Evolutionary conservation across 1,140 invertebrate genomes (phyloP).

Genomic region (Saccostrea cuccullata): DNA sequence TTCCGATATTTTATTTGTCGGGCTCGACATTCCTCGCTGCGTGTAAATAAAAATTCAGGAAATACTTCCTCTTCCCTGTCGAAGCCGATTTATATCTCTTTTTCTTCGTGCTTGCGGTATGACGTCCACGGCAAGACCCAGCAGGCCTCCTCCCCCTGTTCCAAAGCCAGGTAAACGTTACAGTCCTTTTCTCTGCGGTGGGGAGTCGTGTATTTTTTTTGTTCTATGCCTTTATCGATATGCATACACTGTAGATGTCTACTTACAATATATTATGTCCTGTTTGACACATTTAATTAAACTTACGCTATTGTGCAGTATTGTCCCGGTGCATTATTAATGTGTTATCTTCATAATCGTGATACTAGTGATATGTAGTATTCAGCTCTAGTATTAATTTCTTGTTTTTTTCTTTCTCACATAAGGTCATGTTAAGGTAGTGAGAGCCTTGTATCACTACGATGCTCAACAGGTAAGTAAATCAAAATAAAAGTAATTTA

Average conservation of each 20-base stretch:
- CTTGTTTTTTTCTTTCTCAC: background rate
- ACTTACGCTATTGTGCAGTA: too few species aligned
- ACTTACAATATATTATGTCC: too few species aligned
- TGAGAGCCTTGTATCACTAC: slow-evolving; percentile 82
- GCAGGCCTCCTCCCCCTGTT: slow-evolving; percentile 62
- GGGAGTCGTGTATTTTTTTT: too few species aligned
- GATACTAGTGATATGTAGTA: too few species aligned
- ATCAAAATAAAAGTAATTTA: too few species aligned
- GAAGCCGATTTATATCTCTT: background rate
- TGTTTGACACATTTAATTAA: too few species aligned
- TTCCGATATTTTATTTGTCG: background rate
- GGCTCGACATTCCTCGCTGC: background rate
- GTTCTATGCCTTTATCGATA: too few species aligned
- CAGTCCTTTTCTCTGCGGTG: background rate
- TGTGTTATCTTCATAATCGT: too few species aligned
- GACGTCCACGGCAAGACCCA: slow-evolving; percentile 7
- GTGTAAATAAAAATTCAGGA: slow-evolving; percentile 27
- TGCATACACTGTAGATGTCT: too few species aligned
- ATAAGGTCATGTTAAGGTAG: slow-evolving; percentile 82
- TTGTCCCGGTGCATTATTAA: too few species aligned
- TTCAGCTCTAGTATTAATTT: background rate
- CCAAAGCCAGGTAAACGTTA: slow-evolving; percentile 60
- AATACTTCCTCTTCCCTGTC: slow-evolving; percentile 30
- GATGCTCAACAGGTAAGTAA: slow-evolving; percentile 81
- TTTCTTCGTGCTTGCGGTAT: background rate